Percentiles rank a stretch among this genome's conserved stretches.
Conservation (phyloP, 1,140 invertebrate genomes). For the Aphidius gifuensis region DNA sequence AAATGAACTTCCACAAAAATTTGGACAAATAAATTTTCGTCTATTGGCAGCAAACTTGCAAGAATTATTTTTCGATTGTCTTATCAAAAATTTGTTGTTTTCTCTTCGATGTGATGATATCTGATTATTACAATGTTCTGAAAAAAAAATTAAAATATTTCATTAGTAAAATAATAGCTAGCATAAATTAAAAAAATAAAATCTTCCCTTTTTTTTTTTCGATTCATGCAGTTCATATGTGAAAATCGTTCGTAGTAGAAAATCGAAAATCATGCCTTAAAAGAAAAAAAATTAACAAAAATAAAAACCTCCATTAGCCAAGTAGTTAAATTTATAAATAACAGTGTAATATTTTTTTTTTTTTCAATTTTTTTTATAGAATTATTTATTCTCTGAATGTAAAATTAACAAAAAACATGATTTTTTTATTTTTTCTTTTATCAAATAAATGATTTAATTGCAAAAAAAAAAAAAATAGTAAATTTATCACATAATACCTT, state of each 20-base stretch:
- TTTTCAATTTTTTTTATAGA: not conserved
- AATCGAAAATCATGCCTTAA: too few species aligned
- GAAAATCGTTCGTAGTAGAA: too few species aligned
- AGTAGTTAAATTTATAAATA: not conserved
- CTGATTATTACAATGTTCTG: constrained; percentile 22
- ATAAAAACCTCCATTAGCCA: not conserved
- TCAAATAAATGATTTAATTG: too few species aligned
- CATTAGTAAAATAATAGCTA: too few species aligned
- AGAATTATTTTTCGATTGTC: constrained; percentile 1
- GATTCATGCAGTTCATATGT: constrained; percentile 1
- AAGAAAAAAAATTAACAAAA: not conserved
- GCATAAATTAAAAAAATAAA: too few species aligned
- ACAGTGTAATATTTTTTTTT: too few species aligned
- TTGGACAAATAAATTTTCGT: constrained; percentile 27
- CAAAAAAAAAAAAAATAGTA: constrained; percentile 5
- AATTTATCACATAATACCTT: not conserved
- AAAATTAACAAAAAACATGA: not conserved
- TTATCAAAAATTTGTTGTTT: constrained; percentile 2
- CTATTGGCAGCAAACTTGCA: not conserved
- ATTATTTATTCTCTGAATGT: not conserved
- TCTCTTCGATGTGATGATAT: constrained; percentile 19
- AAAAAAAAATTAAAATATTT: constrained; percentile 16
- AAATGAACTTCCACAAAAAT: constrained; percentile 32
- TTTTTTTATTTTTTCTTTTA: too few species aligned
- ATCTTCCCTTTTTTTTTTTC: too few species aligned